A percentile compares a stretch with the other conserved stretches of the same genome.
phyloP scores from a whole-genome alignment of 2,888 invertebrate species.

The Eilema depressum region DNA sequence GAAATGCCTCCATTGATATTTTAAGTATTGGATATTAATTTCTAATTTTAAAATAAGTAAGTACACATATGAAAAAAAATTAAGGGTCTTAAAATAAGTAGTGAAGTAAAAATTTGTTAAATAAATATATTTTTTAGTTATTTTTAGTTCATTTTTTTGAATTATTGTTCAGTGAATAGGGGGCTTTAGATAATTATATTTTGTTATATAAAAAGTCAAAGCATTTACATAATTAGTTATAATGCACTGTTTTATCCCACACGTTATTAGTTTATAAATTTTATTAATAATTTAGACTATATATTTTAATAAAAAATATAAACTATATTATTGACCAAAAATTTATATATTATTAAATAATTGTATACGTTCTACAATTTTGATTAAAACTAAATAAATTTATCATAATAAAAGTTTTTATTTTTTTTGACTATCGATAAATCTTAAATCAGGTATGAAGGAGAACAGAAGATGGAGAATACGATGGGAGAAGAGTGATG shows the following conservation, averaged over 20 bases:
- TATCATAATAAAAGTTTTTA: slow-evolving; percentile 48
- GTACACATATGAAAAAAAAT: slow-evolving; percentile 7
- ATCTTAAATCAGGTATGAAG: too few species aligned
- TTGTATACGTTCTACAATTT: slow-evolving; percentile 57
- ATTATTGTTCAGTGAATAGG: slow-evolving; percentile 22
- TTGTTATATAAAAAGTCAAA: slow-evolving; percentile 54
- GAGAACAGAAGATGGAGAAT: background rate
- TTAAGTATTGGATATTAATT: slow-evolving; percentile 1
- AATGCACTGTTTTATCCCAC: slow-evolving; percentile 76
- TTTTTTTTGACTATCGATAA: too few species aligned
- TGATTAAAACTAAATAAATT: slow-evolving; percentile 67
- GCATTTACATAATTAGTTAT: slow-evolving; percentile 68
- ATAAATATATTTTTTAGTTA: slow-evolving; percentile 7
- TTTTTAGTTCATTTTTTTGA: background rate
- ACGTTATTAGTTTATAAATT: slow-evolving; percentile 58
- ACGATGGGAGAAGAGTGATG: too few species aligned
- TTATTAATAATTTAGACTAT: slow-evolving; percentile 49
- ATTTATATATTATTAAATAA: slow-evolving; percentile 51
- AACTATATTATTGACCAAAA: slow-evolving; percentile 67
- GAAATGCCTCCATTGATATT: slow-evolving; percentile 22
- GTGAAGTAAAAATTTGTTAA: background rate
- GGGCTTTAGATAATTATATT: slow-evolving; percentile 41
- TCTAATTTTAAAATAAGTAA: slow-evolving; percentile 4
- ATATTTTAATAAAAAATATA: slow-evolving; percentile 48
- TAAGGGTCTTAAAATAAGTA: background rate